Percentiles rank a stretch among this genome's conserved stretches.
Conservation (phyloP, 2,888 invertebrate species). For the Subacronicta megacephala region DNA sequence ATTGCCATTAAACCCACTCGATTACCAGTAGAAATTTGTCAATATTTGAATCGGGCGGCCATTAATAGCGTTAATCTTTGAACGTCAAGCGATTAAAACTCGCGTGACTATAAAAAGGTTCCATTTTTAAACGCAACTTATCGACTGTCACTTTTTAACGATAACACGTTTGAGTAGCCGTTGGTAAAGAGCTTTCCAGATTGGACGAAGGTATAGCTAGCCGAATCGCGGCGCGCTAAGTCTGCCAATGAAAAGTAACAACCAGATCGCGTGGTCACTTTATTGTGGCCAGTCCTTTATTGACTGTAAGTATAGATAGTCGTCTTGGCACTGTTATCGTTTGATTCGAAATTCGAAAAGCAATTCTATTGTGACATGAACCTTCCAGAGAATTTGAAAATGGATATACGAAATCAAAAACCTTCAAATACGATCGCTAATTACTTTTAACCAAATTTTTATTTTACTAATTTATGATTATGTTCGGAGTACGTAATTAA, state of each 20-base stretch:
- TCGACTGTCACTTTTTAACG: conserved; percentile 73
- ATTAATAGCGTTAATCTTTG: conserved; percentile 81
- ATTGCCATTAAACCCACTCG: conserved; percentile 70
- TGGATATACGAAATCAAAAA: neutral
- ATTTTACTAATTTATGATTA: conserved; percentile 6
- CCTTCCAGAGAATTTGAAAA: conserved; percentile 1
- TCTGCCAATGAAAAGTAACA: conserved; percentile 17
- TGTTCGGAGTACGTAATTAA: conserved; percentile 18
- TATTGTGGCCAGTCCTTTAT: conserved; percentile 22
- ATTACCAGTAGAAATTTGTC: conserved; percentile 82
- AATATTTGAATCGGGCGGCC: conserved; percentile 76
- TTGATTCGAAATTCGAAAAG: conserved; percentile 38
- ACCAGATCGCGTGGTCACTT: conserved; percentile 26
- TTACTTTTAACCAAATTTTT: neutral
- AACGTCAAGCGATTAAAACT: conserved; percentile 81
- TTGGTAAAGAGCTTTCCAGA: conserved; percentile 53
- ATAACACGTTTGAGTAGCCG: conserved; percentile 56
- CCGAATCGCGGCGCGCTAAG: conserved; percentile 24
- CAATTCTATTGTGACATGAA: conserved; percentile 23
- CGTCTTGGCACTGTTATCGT: conserved; percentile 24
- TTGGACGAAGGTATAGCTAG: conserved; percentile 15
- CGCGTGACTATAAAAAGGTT: conserved; percentile 83
- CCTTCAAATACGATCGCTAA: neutral
- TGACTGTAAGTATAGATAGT: conserved; percentile 31
- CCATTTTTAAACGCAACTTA: conserved; percentile 83